Evolutionary conservation across 2,888 invertebrate species (phyloP).

Genomic region (Loripinus fragilis): DNA sequence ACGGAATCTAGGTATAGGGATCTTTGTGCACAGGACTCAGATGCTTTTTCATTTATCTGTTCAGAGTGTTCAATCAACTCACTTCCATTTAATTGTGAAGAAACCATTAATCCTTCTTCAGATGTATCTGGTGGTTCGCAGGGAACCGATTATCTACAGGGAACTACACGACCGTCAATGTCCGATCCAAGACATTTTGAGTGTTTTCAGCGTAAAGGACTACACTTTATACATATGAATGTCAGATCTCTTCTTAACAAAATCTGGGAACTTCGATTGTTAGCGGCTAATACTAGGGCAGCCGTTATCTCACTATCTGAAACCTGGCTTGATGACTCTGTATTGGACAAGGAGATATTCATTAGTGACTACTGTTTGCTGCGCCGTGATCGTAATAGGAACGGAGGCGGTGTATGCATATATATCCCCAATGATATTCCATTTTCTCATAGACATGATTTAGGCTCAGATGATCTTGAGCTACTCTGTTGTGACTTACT

Average conservation of each 20-base stretch:
- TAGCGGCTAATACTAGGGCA: no score
- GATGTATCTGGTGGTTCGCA: not conserved
- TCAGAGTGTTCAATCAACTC: not conserved
- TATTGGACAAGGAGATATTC: no score
- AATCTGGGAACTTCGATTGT: slow-evolving; percentile 5
- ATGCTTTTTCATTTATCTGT: not conserved
- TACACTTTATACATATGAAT: slow-evolving; percentile 9
- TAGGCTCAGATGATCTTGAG: no score
- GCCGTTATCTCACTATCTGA: no score
- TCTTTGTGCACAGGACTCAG: not conserved
- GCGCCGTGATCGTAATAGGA: no score
- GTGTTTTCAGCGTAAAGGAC: not conserved
- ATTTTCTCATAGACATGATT: no score
- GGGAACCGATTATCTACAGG: no score
- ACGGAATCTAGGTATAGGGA: not conserved
- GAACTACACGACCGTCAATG: not conserved
- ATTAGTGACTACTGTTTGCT: no score
- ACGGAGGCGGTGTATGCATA: no score
- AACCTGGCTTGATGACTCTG: no score
- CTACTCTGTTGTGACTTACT: no score
- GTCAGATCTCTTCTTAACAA: not conserved
- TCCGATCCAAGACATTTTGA: not conserved
- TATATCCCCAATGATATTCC: no score
- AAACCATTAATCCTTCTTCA: not conserved
- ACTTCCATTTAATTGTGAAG: not conserved